Percentiles rank a stretch among this genome's conserved stretches.
Conservation (phyloP, 2,888 invertebrate species). For the Acholoe squamosa region DNA sequence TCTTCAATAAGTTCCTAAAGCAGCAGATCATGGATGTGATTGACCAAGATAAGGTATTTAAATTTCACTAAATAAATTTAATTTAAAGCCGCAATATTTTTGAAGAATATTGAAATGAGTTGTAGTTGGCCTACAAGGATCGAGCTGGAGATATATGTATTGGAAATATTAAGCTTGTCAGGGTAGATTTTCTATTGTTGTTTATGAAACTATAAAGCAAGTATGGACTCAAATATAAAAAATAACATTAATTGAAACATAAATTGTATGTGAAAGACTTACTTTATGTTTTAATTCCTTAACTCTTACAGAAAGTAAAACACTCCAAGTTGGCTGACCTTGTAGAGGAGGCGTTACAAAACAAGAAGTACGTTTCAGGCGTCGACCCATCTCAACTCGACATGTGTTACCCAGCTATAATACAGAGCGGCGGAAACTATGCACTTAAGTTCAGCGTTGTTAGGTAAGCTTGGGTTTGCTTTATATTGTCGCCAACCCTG, state of each 20-base stretch:
- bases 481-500: too few relatives aligned
- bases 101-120: too few relatives aligned
- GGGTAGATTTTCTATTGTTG: too few relatives aligned
- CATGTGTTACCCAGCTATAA: conserved; percentile 99
- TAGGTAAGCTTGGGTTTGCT: conserved; percentile 84
- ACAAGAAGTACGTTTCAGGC: conserved; percentile 96
- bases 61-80: too few relatives aligned
- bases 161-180: too few relatives aligned
- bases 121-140: too few relatives aligned
- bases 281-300: background rate
- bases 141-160: too few relatives aligned
- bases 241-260: too few relatives aligned
- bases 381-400: conserved; percentile 95
- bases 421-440: conserved; percentile 99
- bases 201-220: too few relatives aligned
- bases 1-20: conserved; percentile 97
- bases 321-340: conserved; percentile 97
- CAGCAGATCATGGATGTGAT: conserved; percentile 99
- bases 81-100: too few relatives aligned
- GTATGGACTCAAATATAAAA: too few relatives aligned
- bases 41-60: conserved; percentile 94
- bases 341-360: conserved; percentile 95
- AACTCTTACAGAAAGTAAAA: conserved; percentile 92
- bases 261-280: too few relatives aligned
- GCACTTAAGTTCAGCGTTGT: conserved; percentile 97